These are phyloP conservation scores for Ruditapes philippinarum DNA, from an alignment of 1,140 invertebrate genomes.

Conservation along the genomic window DNA sequence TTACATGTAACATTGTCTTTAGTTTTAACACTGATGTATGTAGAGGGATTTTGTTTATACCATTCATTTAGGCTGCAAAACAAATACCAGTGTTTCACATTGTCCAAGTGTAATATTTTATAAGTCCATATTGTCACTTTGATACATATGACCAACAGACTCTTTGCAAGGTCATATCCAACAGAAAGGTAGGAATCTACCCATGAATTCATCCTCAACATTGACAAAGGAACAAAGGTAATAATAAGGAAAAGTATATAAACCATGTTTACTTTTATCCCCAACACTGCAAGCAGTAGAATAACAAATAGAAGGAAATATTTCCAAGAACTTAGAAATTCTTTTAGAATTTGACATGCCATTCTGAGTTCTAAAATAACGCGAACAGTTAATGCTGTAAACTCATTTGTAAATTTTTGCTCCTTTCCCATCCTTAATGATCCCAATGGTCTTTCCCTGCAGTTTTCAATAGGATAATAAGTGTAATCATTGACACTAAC, in stretches of 20 bases:
- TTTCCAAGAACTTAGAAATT: not conserved
- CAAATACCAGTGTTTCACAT: not conserved
- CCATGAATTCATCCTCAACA: not conserved
- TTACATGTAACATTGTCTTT: not conserved
- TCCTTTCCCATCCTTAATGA: not conserved
- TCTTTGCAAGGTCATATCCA: not conserved
- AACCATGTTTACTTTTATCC: not conserved
- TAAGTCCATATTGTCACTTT: not conserved
- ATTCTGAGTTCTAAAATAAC: not conserved
- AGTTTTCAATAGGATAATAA: not conserved
- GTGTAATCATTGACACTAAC: not conserved
- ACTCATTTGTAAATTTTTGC: not conserved
- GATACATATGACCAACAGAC: not conserved
- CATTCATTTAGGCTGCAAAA: not conserved
- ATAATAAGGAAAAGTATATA: not conserved
- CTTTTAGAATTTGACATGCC: not conserved
- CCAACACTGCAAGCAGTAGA: not conserved
- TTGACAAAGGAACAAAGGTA: not conserved
- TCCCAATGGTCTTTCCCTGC: not conserved
- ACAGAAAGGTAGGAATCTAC: not conserved
- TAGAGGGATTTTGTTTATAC: not conserved
- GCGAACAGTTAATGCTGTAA: not conserved
- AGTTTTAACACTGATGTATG: not conserved
- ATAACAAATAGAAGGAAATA: not conserved
- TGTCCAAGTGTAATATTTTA: not conserved